Base-by-base conservation (phyloP, 2,797 vertebrate species). In the Capromys pilorides region DNA sequence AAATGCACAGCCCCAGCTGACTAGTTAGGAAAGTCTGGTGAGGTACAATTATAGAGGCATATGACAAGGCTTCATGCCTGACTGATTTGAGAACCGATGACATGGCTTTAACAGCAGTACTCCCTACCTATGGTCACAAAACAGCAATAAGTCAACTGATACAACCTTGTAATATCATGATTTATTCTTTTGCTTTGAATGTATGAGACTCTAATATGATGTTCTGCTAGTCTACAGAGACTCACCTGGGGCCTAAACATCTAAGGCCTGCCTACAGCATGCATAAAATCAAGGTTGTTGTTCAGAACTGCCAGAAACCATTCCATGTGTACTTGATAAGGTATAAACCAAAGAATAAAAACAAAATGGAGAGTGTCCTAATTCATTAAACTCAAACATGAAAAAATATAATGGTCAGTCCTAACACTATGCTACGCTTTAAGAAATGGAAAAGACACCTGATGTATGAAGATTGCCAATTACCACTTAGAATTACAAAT, bases 61-160 rank as follows among this genome's bases (percentile, higher is more conserved):
- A 99, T 99, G 99, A 99, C 99, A 99, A 99, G 99, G 98, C 99
- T 98, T 98, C 99, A 99, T 96, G 99, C 99, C 98, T 98, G 98
- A 98, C 98, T 98, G 99, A 98, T 98, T 98, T 98, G 98, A 97
- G 98, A 98, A 98, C 98, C 78, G 33, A 98, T 98, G 98, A 98
- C 98, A 98, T 93, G 98, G 98, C 98, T 98, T 98, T 98, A 98
- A 99, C 99, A 99, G 98, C 97, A 97, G 98, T 98, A 98, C 98
- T 98, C 95, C 98, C 99, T 98, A 98, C 98, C 99, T 98, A 98
- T 90, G 98, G 99, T 99, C 99, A 99, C 98, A 98, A 98, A 99
- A 99, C 99, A 99, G 99, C 98, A 99, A 98, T 99, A 99, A 99
- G 99, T 99, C 99, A 99, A 98, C 98, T 98, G 98, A 99, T 99